phyloP scores from a whole-genome alignment of 2,113 vertebrate genomes.

The Telmatochromis bifrenatus region DNA sequence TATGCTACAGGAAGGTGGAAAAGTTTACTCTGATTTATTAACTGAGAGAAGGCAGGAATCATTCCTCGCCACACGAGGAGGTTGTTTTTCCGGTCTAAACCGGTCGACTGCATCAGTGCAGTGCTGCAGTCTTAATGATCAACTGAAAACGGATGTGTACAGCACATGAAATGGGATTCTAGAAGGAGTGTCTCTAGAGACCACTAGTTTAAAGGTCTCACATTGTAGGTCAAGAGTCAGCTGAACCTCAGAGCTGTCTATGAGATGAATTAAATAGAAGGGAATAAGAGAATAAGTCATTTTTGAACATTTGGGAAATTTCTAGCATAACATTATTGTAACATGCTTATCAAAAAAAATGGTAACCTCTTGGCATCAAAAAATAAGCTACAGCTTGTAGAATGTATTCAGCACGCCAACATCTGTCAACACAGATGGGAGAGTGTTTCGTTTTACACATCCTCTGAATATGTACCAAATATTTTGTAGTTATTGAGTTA shows the following conservation, averaged over 20 bases:
- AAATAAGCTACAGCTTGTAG: not conserved
- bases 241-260: not conserved
- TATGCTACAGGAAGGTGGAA: not conserved
- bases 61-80: not conserved
- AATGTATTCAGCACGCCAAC: not conserved
- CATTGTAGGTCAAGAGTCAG: not conserved
- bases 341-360: not conserved
- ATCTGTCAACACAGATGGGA: not conserved
- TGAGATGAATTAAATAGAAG: constrained; percentile 5
- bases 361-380: not conserved
- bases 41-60: not conserved
- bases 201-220: constrained; percentile 37
- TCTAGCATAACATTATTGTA: not conserved
- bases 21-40: not conserved
- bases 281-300: not conserved
- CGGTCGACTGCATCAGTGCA: not conserved
- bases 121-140: not conserved
- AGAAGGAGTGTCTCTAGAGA: constrained; percentile 11
- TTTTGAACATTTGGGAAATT: not conserved
- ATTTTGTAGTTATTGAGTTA: not conserved
- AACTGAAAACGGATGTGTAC: not conserved
- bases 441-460: not conserved
- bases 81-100: not conserved
- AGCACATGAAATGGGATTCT: not conserved
- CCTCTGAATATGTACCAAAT: not conserved